A percentile compares a stretch with the other conserved stretches of the same genome.
Evolutionary conservation across 1,140 invertebrate species (phyloP).

Genomic region (Diuraphis noxia): DNA sequence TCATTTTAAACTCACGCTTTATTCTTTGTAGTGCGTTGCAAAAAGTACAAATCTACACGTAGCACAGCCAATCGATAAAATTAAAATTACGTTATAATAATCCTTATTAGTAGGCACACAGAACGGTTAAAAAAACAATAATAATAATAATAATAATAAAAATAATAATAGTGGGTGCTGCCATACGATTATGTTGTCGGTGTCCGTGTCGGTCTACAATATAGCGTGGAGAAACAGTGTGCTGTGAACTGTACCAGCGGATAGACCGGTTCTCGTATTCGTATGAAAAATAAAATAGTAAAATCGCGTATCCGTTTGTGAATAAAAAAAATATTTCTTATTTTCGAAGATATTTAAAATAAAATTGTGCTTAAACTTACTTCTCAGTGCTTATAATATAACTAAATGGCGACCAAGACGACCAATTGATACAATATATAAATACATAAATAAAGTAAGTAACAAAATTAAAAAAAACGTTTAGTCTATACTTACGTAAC

Average conservation of each 20-base stretch:
- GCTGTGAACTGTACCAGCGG: constrained; percentile 49
- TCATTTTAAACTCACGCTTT: background rate
- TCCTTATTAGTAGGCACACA: constrained; percentile 16
- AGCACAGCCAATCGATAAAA: background rate
- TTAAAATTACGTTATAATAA: constrained; percentile 17
- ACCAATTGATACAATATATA: background rate
- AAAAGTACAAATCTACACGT: background rate
- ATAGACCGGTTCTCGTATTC: constrained; percentile 34
- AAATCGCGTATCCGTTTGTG: constrained; percentile 17
- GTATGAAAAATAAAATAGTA: constrained; percentile 1
- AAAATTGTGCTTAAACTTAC: background rate
- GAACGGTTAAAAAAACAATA: constrained; percentile 47
- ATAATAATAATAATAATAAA: constrained; percentile 31
- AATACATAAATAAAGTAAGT: background rate
- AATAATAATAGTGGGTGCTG: constrained; percentile 50
- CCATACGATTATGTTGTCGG: constrained; percentile 39
- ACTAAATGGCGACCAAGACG: background rate
- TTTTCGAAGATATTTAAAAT: background rate
- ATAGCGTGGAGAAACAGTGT: constrained; percentile 43
- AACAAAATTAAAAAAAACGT: background rate
- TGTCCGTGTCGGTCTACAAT: constrained; percentile 18
- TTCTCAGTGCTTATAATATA: background rate
- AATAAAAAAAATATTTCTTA: constrained; percentile 5
- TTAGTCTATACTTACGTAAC: background rate
- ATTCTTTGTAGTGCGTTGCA: background rate